These are phyloP conservation scores for Ceratitis capitata DNA, from an alignment of 1,140 invertebrate genomes.

Conservation along the genomic window DNA sequence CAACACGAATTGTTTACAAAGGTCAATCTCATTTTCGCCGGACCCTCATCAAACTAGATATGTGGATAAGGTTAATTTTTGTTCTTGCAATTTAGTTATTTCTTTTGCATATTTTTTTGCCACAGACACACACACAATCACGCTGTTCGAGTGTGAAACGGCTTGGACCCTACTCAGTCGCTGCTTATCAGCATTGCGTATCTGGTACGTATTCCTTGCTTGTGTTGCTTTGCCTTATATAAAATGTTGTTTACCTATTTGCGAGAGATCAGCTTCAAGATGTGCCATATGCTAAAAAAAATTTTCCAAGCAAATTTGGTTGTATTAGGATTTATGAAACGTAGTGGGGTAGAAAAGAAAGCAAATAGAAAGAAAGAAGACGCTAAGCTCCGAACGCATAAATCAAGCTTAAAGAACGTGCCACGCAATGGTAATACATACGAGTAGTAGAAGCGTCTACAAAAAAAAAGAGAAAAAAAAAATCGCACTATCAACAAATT, in stretches of 20 bases:
- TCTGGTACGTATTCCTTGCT: not conserved
- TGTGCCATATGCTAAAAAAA: not conserved
- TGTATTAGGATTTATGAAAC: not conserved
- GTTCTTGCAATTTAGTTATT: not conserved
- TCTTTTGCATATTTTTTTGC: not conserved
- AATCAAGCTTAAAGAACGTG: conserved; percentile 34
- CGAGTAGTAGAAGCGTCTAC: not conserved
- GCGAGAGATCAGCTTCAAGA: not conserved
- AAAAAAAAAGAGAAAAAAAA: too few relatives aligned
- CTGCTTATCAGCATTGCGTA: conserved; percentile 2
- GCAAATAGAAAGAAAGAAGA: not conserved
- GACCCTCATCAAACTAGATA: not conserved
- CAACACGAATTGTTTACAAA: not conserved
- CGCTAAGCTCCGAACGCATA: conserved; percentile 12
- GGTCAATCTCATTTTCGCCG: not conserved
- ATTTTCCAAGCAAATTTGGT: not conserved
- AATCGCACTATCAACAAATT: too few relatives aligned
- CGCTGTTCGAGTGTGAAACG: not conserved
- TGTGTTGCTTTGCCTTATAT: not conserved
- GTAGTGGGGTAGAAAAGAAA: not conserved
- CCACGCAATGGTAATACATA: not conserved
- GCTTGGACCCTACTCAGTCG: not conserved
- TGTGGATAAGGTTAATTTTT: not conserved
- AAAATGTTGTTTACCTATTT: too few relatives aligned
- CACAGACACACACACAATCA: not conserved